phyloP scores from a whole-genome alignment of 2,888 invertebrate species.

The Agrilus mali region DNA sequence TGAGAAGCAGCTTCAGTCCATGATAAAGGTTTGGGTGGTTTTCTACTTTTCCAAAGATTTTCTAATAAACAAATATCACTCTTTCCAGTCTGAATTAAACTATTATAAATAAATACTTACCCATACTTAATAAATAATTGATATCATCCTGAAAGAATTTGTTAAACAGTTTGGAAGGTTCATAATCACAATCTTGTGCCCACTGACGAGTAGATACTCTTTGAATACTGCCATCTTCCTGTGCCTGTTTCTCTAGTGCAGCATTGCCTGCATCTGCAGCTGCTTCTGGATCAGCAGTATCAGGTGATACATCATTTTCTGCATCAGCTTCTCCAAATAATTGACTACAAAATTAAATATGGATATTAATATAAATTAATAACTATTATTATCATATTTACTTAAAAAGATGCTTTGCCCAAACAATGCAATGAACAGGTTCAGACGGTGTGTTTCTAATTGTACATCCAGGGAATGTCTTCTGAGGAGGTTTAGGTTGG shows the following conservation, averaged over 20 bases:
- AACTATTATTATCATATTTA: constrained; percentile 32
- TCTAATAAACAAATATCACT: constrained; percentile 24
- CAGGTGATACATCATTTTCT: constrained; percentile 96
- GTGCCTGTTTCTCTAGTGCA: constrained; percentile 36
- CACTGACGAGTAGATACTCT: constrained; percentile 70
- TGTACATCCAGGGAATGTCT: constrained; percentile 94
- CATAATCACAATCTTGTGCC: constrained; percentile 75
- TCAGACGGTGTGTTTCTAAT: constrained; percentile 98
- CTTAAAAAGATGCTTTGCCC: constrained; percentile 99
- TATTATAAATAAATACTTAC: constrained; percentile 15
- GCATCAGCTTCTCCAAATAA: constrained; percentile 94
- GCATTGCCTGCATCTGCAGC: constrained; percentile 54
- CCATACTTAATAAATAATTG: constrained; percentile 84
- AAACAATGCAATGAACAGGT: constrained; percentile 97
- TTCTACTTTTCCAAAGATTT: constrained; percentile 86
- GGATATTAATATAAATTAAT: neutral
- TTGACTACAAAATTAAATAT: constrained; percentile 49
- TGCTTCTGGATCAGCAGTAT: constrained; percentile 90
- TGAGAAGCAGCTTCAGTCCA: constrained; percentile 42
- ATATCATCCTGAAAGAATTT: constrained; percentile 95
- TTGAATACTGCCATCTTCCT: constrained; percentile 36
- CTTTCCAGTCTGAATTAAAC: no score
- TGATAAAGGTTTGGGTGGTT: constrained; percentile 67
- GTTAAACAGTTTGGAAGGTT: constrained; percentile 73
- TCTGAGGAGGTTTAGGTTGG: constrained; percentile 78